Conservation (phyloP, 2,888 invertebrate genomes). For the Flabesymbios commensalis region DNA sequence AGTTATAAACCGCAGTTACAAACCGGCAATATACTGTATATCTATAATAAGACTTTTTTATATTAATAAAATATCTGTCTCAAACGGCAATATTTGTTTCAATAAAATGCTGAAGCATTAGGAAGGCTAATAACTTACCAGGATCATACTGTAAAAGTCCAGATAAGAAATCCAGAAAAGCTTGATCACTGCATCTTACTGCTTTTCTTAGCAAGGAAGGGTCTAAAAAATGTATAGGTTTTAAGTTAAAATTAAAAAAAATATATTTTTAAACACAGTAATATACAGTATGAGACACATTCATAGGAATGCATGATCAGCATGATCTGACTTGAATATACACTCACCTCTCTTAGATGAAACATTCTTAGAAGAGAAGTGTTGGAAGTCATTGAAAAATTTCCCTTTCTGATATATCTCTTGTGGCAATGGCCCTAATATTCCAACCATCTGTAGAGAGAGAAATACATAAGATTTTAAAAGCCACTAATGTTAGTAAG, state of each 20-base stretch:
- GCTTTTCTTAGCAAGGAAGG: conserved; percentile 15
- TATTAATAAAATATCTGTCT: no score
- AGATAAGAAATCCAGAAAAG: conserved; percentile 46
- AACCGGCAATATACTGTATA: no score
- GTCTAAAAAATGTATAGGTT: conserved; percentile 3
- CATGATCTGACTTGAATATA: no score
- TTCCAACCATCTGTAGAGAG: conserved; percentile 34
- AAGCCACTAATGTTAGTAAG: no score
- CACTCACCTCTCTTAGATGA: conserved; percentile 35
- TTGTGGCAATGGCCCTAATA: conserved; percentile 48
- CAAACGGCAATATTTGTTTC: no score
- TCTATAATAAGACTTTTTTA: no score
- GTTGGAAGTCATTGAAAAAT: conserved; percentile 38
- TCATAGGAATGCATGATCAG: no score
- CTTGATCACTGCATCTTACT: conserved; percentile 34
- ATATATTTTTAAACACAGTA: not conserved
- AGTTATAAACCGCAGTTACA: no score
- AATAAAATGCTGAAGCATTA: no score
- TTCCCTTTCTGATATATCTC: conserved; percentile 46
- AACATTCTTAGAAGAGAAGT: conserved; percentile 31
- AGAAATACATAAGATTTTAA: no score
- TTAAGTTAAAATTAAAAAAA: not conserved
- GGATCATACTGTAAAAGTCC: conserved; percentile 47
- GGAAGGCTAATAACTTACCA: no score
- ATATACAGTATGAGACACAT: no score